phyloP scores from a whole-genome alignment of 1,140 invertebrate genomes.

The Dinoponera quadriceps region DNA sequence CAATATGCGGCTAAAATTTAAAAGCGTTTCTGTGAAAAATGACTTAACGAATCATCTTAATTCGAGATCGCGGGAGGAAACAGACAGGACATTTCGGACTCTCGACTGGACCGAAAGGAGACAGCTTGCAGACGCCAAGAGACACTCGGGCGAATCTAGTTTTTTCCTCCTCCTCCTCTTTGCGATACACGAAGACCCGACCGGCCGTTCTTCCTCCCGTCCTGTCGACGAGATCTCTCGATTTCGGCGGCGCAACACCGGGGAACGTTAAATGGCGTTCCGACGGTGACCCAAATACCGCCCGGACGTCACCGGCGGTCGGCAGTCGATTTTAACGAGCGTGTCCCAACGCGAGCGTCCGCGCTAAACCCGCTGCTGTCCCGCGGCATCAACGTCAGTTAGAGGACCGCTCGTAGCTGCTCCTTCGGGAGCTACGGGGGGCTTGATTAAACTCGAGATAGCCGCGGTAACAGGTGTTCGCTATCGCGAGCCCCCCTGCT shows the following conservation, averaged over 20 bases:
- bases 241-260: not conserved
- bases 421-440: conserved; percentile 51
- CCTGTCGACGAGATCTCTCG: not conserved
- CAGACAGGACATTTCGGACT: no score
- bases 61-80: no score
- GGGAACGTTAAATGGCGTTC: conserved; percentile 18
- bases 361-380: conserved; percentile 47
- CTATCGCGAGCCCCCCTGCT: conserved; percentile 39
- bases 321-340: conserved; percentile 43
- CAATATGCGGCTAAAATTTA: no score
- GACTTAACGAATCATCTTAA: no score
- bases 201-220: no score
- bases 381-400: conserved; percentile 54
- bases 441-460: conserved; percentile 76
- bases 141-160: no score
- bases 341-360: conserved; percentile 11
- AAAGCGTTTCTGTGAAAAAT: no score
- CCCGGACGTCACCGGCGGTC: not conserved
- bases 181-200: no score
- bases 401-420: conserved; percentile 24
- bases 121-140: no score
- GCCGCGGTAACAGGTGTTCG: conserved; percentile 76
- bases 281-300: conserved; percentile 2
- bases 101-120: no score
- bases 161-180: no score